Conservation (phyloP, 2,113 vertebrate species). For the Promerops cafer region DNA sequence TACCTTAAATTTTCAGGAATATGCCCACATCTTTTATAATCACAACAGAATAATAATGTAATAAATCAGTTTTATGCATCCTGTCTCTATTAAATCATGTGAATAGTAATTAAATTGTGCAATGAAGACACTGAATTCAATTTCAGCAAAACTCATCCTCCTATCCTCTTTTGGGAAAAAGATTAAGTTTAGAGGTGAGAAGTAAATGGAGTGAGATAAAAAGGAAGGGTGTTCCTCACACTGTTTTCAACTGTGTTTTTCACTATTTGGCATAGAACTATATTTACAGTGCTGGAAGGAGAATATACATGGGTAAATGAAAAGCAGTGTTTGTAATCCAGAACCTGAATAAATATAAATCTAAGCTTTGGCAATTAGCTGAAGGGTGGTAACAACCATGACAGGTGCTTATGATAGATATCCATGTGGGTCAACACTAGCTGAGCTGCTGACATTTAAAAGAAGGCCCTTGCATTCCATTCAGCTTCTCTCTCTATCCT, state of each 20-base stretch:
- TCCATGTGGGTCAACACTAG: neutral
- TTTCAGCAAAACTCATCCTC: slow-evolving; percentile 31
- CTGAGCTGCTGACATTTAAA: neutral
- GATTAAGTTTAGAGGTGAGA: neutral
- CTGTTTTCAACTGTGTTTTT: neutral
- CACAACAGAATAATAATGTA: slow-evolving; percentile 21
- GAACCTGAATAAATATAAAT: neutral
- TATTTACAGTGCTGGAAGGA: neutral
- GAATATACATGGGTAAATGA: neutral
- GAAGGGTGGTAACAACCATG: neutral
- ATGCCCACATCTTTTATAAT: neutral
- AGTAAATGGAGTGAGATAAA: neutral
- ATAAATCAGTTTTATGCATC: slow-evolving; percentile 31
- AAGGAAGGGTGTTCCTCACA: neutral
- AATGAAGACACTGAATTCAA: neutral
- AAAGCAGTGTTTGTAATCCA: neutral
- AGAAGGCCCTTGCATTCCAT: neutral
- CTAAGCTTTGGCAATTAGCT: neutral
- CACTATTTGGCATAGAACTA: neutral
- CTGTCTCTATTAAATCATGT: slow-evolving; percentile 39
- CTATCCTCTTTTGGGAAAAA: neutral
- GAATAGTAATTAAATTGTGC: slow-evolving; percentile 47
- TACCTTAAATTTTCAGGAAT: slow-evolving; percentile 28
- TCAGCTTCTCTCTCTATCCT: neutral
- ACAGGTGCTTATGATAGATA: neutral